Evolutionary conservation across 1,140 invertebrate genomes (phyloP).

Genomic region (Micrasema longulum): DNA sequence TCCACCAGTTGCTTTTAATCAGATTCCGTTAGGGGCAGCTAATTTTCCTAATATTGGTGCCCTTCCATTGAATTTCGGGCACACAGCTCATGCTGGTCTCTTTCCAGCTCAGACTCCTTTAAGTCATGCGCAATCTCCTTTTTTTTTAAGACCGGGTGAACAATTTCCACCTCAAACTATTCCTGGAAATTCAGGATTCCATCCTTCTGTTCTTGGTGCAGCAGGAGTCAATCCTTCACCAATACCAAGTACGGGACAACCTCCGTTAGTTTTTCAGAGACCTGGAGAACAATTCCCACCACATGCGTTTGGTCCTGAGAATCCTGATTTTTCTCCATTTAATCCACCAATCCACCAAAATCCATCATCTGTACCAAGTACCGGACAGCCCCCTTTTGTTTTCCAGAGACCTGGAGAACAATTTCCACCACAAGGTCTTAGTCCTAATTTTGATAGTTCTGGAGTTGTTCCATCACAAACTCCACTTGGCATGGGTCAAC

Average conservation of each 20-base stretch:
- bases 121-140: conserved; percentile 25
- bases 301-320: conserved; percentile 21
- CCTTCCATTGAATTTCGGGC: conserved; percentile 37
- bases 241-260: conserved; percentile 7
- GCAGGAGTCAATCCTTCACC: conserved; percentile 3
- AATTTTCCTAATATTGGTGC: conserved; percentile 40
- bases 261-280: conserved; percentile 14
- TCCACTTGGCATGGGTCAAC: conserved; percentile 9
- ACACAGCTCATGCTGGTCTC: conserved; percentile 15
- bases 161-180: background rate
- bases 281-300: conserved; percentile 24
- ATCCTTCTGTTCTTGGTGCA: background rate
- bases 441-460: background rate
- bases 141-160: conserved; percentile 26
- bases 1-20: conserved; percentile 23
- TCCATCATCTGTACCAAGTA: background rate
- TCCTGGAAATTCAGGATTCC: no score
- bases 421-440: conserved; percentile 2
- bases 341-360: conserved; percentile 2
- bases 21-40: conserved; percentile 21
- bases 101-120: conserved; percentile 9
- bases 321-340: conserved; percentile 15
- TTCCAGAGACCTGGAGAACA: conserved; percentile 23
- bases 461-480: conserved; percentile 13
- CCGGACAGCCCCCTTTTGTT: conserved; percentile 27